Conservation (phyloP, 2,113 vertebrate genomes). For the Chaenocephalus aceratus region DNA sequence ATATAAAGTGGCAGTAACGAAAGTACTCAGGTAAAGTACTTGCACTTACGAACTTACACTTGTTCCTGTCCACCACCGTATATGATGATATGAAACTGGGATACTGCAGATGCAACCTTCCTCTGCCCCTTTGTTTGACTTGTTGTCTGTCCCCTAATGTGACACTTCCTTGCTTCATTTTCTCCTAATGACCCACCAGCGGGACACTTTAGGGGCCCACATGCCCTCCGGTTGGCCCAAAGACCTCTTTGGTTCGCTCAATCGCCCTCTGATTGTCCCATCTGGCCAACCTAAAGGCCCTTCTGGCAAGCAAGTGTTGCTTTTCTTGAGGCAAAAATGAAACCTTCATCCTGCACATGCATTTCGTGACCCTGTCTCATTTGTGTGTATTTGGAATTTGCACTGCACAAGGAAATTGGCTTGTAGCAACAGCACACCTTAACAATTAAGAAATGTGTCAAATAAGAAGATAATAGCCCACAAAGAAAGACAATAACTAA, state of each 20-base stretch:
- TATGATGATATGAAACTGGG: neutral
- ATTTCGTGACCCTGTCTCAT: neutral
- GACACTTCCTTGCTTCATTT: constrained; percentile 25
- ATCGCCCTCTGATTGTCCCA: neutral
- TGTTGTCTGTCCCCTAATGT: constrained; percentile 29
- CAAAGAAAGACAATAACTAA: no score
- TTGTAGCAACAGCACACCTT: neutral
- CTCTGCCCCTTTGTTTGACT: neutral
- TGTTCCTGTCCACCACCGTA: no score
- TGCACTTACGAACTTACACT: no score
- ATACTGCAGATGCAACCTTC: neutral
- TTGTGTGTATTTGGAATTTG: neutral
- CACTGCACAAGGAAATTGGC: neutral
- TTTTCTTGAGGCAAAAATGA: neutral
- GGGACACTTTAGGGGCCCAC: constrained; percentile 34
- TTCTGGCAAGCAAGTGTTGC: neutral
- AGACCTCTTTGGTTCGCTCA: neutral
- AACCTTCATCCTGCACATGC: neutral
- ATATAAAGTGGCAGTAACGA: no score
- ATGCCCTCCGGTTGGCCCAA: constrained; percentile 16
- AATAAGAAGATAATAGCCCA: neutral
- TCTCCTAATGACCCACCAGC: constrained; percentile 18
- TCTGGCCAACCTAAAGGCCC: neutral
- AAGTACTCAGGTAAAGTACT: no score
- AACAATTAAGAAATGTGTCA: neutral